These are phyloP conservation scores for Pantala flavescens DNA, from an alignment of 1,140 invertebrate species.

Conservation along the genomic window DNA sequence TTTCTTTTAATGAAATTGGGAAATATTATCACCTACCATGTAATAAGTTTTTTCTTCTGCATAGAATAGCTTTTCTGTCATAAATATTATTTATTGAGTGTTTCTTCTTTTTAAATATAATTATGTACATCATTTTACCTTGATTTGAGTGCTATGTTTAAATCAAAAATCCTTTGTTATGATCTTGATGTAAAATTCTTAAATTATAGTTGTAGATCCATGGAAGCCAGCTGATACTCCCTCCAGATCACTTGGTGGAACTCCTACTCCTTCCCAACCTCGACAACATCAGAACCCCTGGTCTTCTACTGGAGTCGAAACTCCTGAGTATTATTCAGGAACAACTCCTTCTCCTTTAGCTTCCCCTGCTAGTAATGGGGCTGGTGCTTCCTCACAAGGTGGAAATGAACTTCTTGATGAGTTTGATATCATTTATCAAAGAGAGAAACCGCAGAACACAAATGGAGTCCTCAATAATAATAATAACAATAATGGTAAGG, in stretches of 20 bases:
- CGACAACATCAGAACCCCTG: constrained; percentile 38
- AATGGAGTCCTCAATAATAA: constrained; percentile 32
- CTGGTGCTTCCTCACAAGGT: constrained; percentile 30
- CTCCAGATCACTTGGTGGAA: background rate
- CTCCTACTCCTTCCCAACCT: constrained; percentile 28
- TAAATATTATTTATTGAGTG: too few species aligned
- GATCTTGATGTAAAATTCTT: background rate
- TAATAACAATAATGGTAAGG: constrained; percentile 33
- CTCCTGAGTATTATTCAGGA: background rate
- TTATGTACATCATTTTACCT: too few species aligned
- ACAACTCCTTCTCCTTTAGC: background rate
- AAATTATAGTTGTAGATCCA: constrained; percentile 38
- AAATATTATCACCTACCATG: too few species aligned
- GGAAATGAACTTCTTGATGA: constrained; percentile 52
- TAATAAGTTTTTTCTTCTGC: too few species aligned
- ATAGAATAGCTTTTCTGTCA: too few species aligned
- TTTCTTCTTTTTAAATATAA: too few species aligned
- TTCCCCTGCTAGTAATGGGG: constrained; percentile 32
- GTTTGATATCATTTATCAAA: constrained; percentile 70
- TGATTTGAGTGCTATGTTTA: too few species aligned
- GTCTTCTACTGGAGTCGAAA: constrained; percentile 28
- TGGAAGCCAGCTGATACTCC: constrained; percentile 35
- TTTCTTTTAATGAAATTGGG: too few species aligned
- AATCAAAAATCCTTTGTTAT: too few species aligned
- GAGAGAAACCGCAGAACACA: constrained; percentile 35